Conservation (phyloP, 2,888 invertebrate species). For the Caenorhabditis japonica region DNA sequence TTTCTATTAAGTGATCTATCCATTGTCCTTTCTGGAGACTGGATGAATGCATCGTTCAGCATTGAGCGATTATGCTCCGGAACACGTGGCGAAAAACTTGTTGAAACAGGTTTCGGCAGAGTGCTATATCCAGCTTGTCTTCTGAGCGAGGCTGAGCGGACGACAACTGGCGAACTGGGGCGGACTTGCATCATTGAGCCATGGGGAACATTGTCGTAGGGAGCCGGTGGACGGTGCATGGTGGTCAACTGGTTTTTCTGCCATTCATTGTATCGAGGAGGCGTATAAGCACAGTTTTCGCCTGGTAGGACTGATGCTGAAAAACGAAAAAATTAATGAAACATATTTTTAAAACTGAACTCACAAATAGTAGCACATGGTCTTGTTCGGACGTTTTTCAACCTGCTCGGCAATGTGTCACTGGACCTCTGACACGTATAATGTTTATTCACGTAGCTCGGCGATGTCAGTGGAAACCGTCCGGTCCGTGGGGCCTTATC, state of each 20-base stretch:
- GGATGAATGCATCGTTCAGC: conserved; percentile 21
- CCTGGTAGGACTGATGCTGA: conserved; percentile 53
- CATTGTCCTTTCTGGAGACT: conserved; percentile 22
- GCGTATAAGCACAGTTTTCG: conserved; percentile 34
- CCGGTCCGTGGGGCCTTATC: conserved; percentile 48
- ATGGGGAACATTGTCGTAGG: conserved; percentile 60
- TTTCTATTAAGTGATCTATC: conserved; percentile 23
- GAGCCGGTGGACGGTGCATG: conserved; percentile 13
- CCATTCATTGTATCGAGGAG: conserved; percentile 45
- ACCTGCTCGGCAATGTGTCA: conserved; percentile 53
- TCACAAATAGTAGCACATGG: conserved; percentile 44
- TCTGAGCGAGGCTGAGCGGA: conserved; percentile 20
- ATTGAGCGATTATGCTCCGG: conserved; percentile 24
- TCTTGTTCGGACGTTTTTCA: conserved; percentile 44
- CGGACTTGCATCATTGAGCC: conserved; percentile 27
- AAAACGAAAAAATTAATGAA: not conserved
- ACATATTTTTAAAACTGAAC: not conserved
- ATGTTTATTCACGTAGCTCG: conserved; percentile 59
- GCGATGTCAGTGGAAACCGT: conserved; percentile 66
- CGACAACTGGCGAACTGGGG: conserved; percentile 14
- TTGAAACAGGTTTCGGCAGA: conserved; percentile 18
- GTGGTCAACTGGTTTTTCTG: conserved; percentile 25
- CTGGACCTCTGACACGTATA: conserved; percentile 51
- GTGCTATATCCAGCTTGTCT: conserved; percentile 36
- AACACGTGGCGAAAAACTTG: conserved; percentile 7